phyloP scores from a whole-genome alignment of 64 coral and sea anemone genomes.

The Porites lutea region DNA sequence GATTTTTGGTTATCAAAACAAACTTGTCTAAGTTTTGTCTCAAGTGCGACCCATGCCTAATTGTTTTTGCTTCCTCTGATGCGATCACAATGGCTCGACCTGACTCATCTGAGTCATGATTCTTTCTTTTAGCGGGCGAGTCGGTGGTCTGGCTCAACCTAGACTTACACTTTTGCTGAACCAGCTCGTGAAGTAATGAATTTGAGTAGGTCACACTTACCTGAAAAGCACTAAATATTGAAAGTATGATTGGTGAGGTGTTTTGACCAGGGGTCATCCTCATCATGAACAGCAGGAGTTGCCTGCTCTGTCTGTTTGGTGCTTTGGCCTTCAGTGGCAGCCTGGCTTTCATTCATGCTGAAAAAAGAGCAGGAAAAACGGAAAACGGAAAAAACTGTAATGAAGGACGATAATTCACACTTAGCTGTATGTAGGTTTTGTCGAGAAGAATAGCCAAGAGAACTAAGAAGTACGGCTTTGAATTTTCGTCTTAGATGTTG shows the following conservation, averaged over 20 bases:
- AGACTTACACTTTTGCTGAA: neutral
- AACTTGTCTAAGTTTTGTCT: no score
- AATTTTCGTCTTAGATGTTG: no score
- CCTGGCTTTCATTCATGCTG: neutral
- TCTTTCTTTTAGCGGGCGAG: conserved; percentile 1
- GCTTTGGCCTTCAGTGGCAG: neutral
- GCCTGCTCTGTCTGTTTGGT: neutral
- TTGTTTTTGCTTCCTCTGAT: conserved; percentile 48
- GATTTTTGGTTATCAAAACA: no score
- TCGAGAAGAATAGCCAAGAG: no score
- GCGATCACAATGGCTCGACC: neutral
- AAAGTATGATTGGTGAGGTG: neutral
- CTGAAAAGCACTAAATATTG: neutral
- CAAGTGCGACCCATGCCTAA: neutral
- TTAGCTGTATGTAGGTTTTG: neutral
- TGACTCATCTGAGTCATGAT: conserved; percentile 22
- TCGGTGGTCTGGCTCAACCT: neutral
- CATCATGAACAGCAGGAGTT: neutral
- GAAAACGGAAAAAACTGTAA: neutral
- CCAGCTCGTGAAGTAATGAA: neutral
- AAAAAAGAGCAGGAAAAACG: neutral
- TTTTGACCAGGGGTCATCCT: neutral
- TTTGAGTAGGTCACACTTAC: conserved; percentile 3
- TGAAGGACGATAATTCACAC: neutral
- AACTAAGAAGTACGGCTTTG: no score